Evolutionary conservation across 2,113 vertebrate species (phyloP).

Genomic region (Phrynosoma platyrhinos): DNA sequence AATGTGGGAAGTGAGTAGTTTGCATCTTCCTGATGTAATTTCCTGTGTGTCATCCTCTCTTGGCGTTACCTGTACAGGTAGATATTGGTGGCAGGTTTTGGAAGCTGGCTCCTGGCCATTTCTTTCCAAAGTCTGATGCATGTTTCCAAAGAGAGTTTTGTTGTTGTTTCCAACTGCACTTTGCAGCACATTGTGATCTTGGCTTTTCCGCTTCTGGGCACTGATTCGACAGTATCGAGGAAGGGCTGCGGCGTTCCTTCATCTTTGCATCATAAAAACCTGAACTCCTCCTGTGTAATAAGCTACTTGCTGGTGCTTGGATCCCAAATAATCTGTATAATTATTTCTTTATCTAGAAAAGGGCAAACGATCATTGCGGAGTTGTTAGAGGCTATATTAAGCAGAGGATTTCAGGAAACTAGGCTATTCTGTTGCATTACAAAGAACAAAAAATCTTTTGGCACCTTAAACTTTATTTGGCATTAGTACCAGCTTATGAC

Average conservation of each 20-base stretch:
- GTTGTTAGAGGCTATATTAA: no score
- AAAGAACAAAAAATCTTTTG: no score
- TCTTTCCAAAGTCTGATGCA: not conserved
- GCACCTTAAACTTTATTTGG: no score
- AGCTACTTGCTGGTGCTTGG: no score
- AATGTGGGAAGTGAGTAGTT: conserved; percentile 11
- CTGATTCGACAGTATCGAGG: not conserved
- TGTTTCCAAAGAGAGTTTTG: not conserved
- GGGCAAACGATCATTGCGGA: no score
- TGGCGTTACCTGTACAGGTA: conserved; percentile 5
- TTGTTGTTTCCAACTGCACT: fast-evolving
- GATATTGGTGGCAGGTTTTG: conserved; percentile 1
- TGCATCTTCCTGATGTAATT: not conserved
- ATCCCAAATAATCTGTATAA: no score
- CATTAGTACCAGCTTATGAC: no score
- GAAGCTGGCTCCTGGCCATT: not conserved
- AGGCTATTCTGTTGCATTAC: no score
- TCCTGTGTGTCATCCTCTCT: conserved; percentile 46
- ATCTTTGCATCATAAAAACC: not conserved
- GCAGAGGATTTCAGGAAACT: no score
- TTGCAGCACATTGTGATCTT: fast-evolving
- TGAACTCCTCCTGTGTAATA: no score
- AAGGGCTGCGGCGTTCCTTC: not conserved
- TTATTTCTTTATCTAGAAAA: no score
- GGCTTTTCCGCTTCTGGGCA: fast-evolving